Evolutionary conservation across 2,888 invertebrate genomes (phyloP).

Genomic region (Amblyteles armatorius): DNA sequence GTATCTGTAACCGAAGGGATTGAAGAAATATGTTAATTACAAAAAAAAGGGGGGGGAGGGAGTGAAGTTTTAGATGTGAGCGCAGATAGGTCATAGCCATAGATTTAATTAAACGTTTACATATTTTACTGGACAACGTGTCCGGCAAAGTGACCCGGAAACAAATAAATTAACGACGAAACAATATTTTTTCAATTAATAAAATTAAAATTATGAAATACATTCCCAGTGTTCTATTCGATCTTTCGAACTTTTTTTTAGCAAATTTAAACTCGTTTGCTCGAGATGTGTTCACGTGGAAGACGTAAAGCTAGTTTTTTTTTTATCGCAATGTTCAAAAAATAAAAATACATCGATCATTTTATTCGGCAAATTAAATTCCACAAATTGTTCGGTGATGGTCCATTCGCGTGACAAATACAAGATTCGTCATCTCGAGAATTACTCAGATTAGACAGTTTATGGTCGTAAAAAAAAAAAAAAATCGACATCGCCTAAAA

Average conservation of each 20-base stretch:
- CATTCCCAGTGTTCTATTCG: not conserved
- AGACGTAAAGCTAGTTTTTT: not conserved
- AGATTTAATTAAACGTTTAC: not conserved
- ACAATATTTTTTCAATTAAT: not conserved
- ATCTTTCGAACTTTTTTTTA: not conserved
- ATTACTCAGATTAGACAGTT: not conserved
- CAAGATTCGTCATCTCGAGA: not conserved
- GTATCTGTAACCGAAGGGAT: conserved; percentile 71
- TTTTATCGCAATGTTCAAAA: not conserved
- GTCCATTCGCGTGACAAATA: not conserved
- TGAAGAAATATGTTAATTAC: conserved; percentile 69
- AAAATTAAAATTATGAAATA: not conserved
- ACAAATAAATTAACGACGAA: not conserved
- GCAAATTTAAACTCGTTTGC: not conserved
- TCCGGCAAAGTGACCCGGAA: not conserved
- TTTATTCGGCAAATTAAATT: not conserved
- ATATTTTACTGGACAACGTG: not conserved
- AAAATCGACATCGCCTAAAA: too few species aligned
- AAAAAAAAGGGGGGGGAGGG: conserved; percentile 27
- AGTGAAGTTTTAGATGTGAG: not conserved
- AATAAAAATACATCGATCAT: not conserved
- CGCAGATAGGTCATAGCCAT: conserved; percentile 13
- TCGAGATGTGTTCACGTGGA: not conserved
- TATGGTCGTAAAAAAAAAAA: not conserved
- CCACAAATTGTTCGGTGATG: not conserved